A percentile compares a stretch with the other conserved stretches of the same genome.
phyloP scores from a whole-genome alignment of 2,797 vertebrate genomes.

The Molossus molossus region DNA sequence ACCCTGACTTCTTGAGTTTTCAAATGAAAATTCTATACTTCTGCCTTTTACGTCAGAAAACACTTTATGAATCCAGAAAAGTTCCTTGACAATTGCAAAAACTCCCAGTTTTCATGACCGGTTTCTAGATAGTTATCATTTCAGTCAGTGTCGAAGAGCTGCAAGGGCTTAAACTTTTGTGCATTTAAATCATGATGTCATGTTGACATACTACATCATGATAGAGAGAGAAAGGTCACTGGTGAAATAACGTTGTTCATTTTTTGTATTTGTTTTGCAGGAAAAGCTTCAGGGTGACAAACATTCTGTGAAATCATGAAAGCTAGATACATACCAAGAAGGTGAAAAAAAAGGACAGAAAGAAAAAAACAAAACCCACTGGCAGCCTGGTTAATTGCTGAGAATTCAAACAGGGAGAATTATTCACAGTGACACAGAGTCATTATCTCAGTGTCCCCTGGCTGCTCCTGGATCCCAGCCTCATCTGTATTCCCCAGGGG shows the following conservation, averaged over 20 bases:
- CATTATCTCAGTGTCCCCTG: background rate
- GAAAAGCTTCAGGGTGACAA: conserved; percentile 23
- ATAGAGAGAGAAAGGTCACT: background rate
- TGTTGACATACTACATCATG: background rate
- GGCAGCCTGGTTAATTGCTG: conserved; percentile 42
- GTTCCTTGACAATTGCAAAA: background rate
- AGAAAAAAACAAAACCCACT: background rate
- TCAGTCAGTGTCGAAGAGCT: background rate
- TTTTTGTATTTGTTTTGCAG: conserved; percentile 41
- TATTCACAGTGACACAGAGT: conserved; percentile 11
- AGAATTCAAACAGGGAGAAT: conserved; percentile 36
- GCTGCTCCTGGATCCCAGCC: background rate
- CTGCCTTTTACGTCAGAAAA: conserved; percentile 57
- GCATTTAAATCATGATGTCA: background rate
- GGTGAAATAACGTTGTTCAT: background rate
- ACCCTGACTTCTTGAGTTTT: background rate
- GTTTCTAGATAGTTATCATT: background rate
- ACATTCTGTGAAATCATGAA: conserved; percentile 48
- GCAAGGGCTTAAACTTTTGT: background rate
- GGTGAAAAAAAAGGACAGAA: background rate
- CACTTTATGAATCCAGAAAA: background rate
- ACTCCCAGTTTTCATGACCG: background rate
- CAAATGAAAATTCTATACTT: background rate
- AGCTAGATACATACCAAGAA: background rate
- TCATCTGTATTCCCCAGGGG: background rate